Evolutionary conservation across 1,140 invertebrate species (phyloP).

Genomic region (Drosophila tsacasi): DNA sequence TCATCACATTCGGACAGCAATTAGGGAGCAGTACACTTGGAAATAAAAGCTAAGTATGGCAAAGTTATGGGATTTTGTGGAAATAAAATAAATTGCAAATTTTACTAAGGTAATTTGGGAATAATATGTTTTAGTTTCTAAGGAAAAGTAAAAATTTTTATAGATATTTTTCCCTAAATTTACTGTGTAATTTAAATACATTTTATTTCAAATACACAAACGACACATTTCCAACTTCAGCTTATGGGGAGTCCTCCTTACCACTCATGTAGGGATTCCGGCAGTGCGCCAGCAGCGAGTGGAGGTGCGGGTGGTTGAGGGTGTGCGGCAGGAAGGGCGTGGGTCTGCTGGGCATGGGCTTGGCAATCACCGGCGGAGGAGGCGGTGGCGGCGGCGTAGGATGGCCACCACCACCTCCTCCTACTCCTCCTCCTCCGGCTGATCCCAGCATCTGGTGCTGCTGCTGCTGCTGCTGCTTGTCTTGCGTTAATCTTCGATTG

Average conservation of each 20-base stretch:
- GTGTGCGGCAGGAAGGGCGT: slow-evolving; percentile 86
- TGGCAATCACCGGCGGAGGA: slow-evolving; percentile 85
- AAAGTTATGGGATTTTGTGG: not conserved
- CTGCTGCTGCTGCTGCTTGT: slow-evolving; percentile 62
- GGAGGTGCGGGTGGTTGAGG: slow-evolving; percentile 85
- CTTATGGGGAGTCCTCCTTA: slow-evolving; percentile 55
- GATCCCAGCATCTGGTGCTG: slow-evolving; percentile 46
- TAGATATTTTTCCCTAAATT: not conserved
- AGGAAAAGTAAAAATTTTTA: fast-evolving
- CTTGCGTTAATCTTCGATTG: slow-evolving; percentile 84
- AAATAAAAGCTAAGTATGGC: not conserved
- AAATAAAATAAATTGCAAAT: not conserved
- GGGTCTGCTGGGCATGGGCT: slow-evolving; percentile 86
- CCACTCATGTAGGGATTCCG: slow-evolving; percentile 87
- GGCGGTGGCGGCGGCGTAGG: slow-evolving; percentile 63
- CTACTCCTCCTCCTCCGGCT: slow-evolving; percentile 18
- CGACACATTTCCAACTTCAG: not conserved
- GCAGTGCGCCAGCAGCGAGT: slow-evolving; percentile 86
- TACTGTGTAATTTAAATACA: not conserved
- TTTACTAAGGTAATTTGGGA: no score
- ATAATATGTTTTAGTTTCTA: not conserved
- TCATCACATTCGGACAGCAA: slow-evolving; percentile 32
- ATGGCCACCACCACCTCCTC: slow-evolving; percentile 33
- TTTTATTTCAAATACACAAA: not conserved
- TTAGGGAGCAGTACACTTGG: slow-evolving; percentile 32